Conservation (phyloP, 2,797 vertebrate genomes). For the Alectoris magna region DNA sequence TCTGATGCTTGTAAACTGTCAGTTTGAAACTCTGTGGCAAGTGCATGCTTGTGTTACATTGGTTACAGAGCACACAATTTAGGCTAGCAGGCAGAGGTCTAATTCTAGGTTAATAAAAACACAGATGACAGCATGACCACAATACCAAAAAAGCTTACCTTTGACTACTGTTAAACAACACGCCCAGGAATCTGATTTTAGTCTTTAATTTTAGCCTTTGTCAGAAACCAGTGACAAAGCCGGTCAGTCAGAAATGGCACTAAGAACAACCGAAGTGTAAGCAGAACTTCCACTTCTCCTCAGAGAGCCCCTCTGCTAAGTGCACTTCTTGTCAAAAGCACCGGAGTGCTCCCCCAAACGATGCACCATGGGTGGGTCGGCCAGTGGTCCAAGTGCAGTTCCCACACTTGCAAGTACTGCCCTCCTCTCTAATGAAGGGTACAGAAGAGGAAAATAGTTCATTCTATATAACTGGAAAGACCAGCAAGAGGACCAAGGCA, state of each 20-base stretch:
- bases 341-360: background rate
- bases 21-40: constrained; percentile 33
- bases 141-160: background rate
- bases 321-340: background rate
- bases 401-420: background rate
- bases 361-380: background rate
- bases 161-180: background rate
- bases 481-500: background rate
- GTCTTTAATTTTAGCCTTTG: background rate
- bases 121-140: background rate
- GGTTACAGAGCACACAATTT: constrained; percentile 26
- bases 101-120: background rate
- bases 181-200: background rate
- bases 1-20: constrained; percentile 74
- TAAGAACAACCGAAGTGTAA: background rate
- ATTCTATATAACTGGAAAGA: background rate
- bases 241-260: background rate
- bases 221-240: background rate
- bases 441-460: background rate
- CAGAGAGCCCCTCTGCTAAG: background rate
- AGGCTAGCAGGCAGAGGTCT: background rate
- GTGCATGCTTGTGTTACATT: background rate
- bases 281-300: background rate
- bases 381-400: background rate
- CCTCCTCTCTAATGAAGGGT: background rate